These are phyloP conservation scores for Rutpela maculata DNA, from an alignment of 2,888 invertebrate genomes.

Conservation along the genomic window DNA sequence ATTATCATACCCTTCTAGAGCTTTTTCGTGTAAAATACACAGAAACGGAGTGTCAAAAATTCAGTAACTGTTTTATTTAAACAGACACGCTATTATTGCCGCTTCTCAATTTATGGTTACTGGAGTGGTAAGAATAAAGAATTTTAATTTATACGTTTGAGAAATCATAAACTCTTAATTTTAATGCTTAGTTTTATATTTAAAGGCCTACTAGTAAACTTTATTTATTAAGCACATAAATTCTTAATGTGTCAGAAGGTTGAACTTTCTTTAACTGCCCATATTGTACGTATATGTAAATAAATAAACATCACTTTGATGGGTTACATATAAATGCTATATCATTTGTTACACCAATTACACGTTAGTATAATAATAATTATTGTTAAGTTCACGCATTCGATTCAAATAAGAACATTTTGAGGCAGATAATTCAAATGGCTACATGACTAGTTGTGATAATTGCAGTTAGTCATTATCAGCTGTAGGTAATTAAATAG, in stretches of 20 bases:
- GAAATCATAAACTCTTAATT: constrained; percentile 27
- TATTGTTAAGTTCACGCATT: too few relatives aligned
- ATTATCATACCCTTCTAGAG: background rate
- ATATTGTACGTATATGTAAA: constrained; percentile 11
- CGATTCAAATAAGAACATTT: too few relatives aligned
- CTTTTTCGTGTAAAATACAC: background rate
- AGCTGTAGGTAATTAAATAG: too few relatives aligned
- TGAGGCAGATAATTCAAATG: too few relatives aligned
- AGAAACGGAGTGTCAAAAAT: background rate
- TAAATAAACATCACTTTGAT: constrained; percentile 20
- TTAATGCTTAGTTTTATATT: constrained; percentile 30
- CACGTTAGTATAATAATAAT: too few relatives aligned
- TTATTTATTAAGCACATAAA: constrained; percentile 31
- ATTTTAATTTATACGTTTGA: constrained; percentile 22
- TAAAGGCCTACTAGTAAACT: constrained; percentile 25
- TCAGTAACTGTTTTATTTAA: constrained; percentile 5
- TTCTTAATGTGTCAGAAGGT: constrained; percentile 21
- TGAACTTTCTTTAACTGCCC: constrained; percentile 20
- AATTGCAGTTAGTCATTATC: too few relatives aligned
- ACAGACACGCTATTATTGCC: background rate
- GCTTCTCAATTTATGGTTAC: constrained; percentile 19
- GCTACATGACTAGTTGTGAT: too few relatives aligned
- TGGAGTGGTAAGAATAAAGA: constrained; percentile 20
- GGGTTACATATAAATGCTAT: background rate
- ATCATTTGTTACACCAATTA: background rate